These are phyloP conservation scores for Pollimyrus isidori DNA, from an alignment of 2,113 vertebrate species.

Conservation along the genomic window DNA sequence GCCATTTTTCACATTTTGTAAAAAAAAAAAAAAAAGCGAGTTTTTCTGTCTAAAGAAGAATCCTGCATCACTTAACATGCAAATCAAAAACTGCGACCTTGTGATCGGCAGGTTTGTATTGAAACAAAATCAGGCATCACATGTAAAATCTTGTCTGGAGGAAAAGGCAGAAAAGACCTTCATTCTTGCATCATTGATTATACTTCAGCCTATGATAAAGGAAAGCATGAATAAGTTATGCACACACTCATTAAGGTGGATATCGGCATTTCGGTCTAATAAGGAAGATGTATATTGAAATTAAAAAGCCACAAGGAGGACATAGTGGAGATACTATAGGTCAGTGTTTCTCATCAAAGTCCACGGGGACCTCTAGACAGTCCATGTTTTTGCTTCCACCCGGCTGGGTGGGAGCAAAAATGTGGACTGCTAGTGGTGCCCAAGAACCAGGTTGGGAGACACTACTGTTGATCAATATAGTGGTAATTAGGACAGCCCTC, in stretches of 20 bases:
- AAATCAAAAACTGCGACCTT: background rate
- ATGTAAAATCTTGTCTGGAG: background rate
- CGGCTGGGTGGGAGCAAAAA: background rate
- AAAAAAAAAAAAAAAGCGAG: background rate
- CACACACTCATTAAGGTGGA: background rate
- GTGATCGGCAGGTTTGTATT: background rate
- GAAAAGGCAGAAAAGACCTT: background rate
- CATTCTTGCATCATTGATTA: background rate
- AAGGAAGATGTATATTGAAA: constrained; percentile 6
- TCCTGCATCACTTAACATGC: background rate
- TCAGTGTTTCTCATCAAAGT: background rate
- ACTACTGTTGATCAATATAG: background rate
- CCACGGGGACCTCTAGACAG: background rate
- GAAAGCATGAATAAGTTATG: background rate
- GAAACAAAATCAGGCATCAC: background rate
- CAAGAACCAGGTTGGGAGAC: background rate
- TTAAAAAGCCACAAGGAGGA: background rate
- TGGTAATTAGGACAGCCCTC: background rate
- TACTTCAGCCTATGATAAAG: background rate
- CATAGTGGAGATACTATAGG: background rate
- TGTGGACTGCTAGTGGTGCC: background rate
- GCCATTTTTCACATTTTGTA: background rate
- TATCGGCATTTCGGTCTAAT: constrained; percentile 10
- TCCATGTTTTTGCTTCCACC: background rate
- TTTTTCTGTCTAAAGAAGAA: background rate